Evolutionary conservation across 2,888 invertebrate genomes (phyloP).

Genomic region (Tupiocoris notatus): DNA sequence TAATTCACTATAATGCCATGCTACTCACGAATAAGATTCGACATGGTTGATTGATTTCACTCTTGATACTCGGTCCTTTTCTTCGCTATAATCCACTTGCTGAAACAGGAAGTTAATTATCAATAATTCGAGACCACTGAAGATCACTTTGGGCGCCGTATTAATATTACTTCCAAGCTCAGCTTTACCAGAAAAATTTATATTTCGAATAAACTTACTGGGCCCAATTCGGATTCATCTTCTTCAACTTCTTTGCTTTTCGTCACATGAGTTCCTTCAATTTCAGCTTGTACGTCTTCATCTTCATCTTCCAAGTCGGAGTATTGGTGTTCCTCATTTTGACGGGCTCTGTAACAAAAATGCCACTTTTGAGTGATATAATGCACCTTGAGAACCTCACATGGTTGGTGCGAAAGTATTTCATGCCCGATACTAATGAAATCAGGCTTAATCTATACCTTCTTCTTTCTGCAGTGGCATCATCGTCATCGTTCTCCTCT

Average conservation of each 20-base stretch:
- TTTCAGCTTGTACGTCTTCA: constrained; percentile 24
- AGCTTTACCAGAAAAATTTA: background rate
- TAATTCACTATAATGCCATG: no score
- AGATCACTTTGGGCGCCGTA: background rate
- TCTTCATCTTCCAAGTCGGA: constrained; percentile 57
- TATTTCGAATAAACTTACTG: no score
- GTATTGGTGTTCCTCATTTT: constrained; percentile 58
- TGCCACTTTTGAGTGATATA: no score
- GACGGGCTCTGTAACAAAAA: constrained; percentile 55
- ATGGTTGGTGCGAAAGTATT: background rate
- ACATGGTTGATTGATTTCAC: background rate
- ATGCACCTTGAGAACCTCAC: no score
- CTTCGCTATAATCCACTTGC: background rate
- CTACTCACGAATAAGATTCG: background rate
- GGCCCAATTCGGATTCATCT: constrained; percentile 47
- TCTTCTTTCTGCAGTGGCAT: constrained; percentile 54
- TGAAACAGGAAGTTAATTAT: background rate
- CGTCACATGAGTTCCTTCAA: constrained; percentile 19
- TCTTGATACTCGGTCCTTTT: background rate
- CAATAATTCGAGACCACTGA: no score
- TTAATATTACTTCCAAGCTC: background rate
- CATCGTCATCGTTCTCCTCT: constrained; percentile 60
- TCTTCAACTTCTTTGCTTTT: constrained; percentile 53
- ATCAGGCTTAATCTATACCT: no score
- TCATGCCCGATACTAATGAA: background rate